These are phyloP conservation scores for Nephrocerus scutellatus DNA, from an alignment of 2,888 invertebrate genomes.

Conservation along the genomic window DNA sequence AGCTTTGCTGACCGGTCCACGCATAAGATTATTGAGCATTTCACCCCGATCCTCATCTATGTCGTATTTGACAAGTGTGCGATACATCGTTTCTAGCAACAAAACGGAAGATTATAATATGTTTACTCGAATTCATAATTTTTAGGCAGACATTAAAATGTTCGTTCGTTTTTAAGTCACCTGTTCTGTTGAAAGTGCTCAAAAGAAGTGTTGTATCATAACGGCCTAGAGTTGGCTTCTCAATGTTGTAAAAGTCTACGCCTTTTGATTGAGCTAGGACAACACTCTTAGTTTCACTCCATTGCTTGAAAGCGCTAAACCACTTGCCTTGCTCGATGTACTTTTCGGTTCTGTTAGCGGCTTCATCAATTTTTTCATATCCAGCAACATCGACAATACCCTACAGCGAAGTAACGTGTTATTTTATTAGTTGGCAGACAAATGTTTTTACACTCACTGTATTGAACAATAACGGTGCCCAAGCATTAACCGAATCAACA, in stretches of 20 bases:
- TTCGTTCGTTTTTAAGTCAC: background rate
- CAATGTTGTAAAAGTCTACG: constrained; percentile 78
- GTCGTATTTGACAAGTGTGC: constrained; percentile 37
- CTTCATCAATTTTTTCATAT: constrained; percentile 52
- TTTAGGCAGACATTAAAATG: constrained; percentile 7
- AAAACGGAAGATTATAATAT: background rate
- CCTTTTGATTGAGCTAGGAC: constrained; percentile 56
- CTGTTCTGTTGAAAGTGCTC: constrained; percentile 1
- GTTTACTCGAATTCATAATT: background rate
- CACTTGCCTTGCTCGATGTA: constrained; percentile 56
- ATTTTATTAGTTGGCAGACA: background rate
- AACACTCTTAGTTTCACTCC: constrained; percentile 58
- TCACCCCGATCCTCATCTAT: constrained; percentile 37
- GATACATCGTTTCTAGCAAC: constrained; percentile 36
- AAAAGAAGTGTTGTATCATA: constrained; percentile 19
- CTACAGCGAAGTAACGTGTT: constrained; percentile 26
- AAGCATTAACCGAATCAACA: constrained; percentile 72
- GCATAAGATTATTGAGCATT: constrained; percentile 58
- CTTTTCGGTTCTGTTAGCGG: constrained; percentile 53
- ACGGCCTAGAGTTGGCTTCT: constrained; percentile 40
- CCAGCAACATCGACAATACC: constrained; percentile 66
- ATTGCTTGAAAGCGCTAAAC: constrained; percentile 56
- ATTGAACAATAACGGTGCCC: constrained; percentile 71
- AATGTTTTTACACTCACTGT: constrained; percentile 49
- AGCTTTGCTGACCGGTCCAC: constrained; percentile 59